These are phyloP conservation scores for Pollenia griseotomentosa DNA, from an alignment of 2,888 invertebrate species.

Conservation along the genomic window DNA sequence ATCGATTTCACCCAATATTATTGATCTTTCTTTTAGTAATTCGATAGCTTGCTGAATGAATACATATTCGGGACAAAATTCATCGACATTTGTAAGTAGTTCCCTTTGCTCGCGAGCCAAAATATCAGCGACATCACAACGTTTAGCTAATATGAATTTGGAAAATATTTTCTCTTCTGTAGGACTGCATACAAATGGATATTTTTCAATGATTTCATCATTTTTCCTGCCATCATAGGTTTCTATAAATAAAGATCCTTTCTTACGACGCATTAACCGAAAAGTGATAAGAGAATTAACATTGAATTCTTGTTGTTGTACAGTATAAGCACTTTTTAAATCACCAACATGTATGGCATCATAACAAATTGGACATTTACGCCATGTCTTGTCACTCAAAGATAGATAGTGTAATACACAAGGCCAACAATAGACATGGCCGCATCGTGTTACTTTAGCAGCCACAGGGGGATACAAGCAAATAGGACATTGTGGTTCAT, in stretches of 20 bases:
- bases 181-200: slow-evolving; percentile 85
- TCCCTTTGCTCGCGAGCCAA: slow-evolving; percentile 90
- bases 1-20: slow-evolving; percentile 77
- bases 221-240: slow-evolving; percentile 71
- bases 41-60: slow-evolving; percentile 93
- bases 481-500: slow-evolving; percentile 93
- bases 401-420: slow-evolving; percentile 96
- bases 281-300: slow-evolving; percentile 90
- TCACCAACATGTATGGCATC: slow-evolving; percentile 92
- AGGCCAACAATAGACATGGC: slow-evolving; percentile 98
- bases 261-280: slow-evolving; percentile 93
- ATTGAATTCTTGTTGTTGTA: slow-evolving; percentile 80
- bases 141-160: slow-evolving; percentile 90
- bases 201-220: slow-evolving; percentile 74
- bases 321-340: slow-evolving; percentile 89
- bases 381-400: slow-evolving; percentile 91
- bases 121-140: slow-evolving; percentile 88
- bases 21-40: slow-evolving; percentile 85
- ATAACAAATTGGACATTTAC: slow-evolving; percentile 96
- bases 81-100: slow-evolving; percentile 88
- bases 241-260: slow-evolving; percentile 85
- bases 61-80: slow-evolving; percentile 91
- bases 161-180: slow-evolving; percentile 85
- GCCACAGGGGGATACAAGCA: slow-evolving; percentile 94
- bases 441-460: slow-evolving; percentile 96